phyloP scores from a whole-genome alignment of 2,888 invertebrate species.

The Coenonympha glycerion region DNA sequence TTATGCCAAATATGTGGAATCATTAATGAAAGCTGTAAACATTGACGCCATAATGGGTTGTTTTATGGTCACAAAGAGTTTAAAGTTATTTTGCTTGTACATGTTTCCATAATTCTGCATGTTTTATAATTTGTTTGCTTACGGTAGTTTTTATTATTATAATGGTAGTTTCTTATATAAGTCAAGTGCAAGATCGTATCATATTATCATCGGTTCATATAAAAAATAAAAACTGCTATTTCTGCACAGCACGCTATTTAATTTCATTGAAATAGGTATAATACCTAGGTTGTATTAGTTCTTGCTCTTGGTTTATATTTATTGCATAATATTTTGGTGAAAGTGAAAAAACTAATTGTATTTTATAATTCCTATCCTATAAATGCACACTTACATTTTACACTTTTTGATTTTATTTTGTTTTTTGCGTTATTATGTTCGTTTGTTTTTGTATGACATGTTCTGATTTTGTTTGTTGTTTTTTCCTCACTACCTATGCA shows the following conservation, averaged over 20 bases:
- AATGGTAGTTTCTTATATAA: conserved; percentile 49
- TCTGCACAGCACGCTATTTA: not conserved
- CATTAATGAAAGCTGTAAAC: conserved; percentile 15
- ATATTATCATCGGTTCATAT: conserved; percentile 10
- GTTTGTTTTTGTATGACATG: conserved; percentile 68
- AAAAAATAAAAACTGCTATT: not conserved
- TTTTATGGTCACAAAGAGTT: conserved; percentile 14
- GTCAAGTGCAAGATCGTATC: conserved; percentile 54
- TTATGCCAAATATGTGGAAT: conserved; percentile 16
- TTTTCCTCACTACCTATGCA: conserved; percentile 70
- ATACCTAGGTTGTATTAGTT: not conserved
- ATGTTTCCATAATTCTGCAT: conserved; percentile 45
- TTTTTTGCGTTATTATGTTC: conserved; percentile 51
- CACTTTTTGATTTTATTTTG: conserved; percentile 44
- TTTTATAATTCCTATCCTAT: conserved; percentile 68
- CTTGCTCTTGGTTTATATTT: conserved; percentile 58
- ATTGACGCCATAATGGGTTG: conserved; percentile 10
- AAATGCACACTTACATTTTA: conserved; percentile 58
- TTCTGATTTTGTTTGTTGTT: conserved; percentile 75
- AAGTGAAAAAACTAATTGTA: conserved; percentile 66
- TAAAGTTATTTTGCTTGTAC: conserved; percentile 32
- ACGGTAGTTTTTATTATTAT: conserved; percentile 45
- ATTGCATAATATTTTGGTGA: conserved; percentile 61
- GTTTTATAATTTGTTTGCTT: conserved; percentile 56
- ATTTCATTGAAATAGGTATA: not conserved